phyloP scores from a whole-genome alignment of 30 jellyfish, hydroid and myxozoan genomes.

The Pseudorhiza aurosa region DNA sequence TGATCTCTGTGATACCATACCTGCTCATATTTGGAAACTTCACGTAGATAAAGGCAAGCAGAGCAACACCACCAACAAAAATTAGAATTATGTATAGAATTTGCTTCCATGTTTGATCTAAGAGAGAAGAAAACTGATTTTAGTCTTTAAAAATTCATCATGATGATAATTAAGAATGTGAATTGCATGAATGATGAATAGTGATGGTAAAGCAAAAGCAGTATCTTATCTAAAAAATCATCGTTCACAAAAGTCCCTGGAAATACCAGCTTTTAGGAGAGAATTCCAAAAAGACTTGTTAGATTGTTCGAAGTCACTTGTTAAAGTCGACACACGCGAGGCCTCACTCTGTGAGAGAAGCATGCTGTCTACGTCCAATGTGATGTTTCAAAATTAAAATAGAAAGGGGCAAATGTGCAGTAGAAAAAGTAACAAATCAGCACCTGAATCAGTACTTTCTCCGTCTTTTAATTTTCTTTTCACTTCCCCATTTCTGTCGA shows the following conservation, averaged over 20 bases:
- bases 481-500: neutral
- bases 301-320: no score
- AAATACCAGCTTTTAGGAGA: no score
- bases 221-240: no score
- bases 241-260: no score
- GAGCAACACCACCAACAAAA: constrained; percentile 2
- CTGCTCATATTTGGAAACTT: constrained; percentile 37
- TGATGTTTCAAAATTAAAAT: no score
- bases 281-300: no score
- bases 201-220: neutral
- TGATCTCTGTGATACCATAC: neutral
- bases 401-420: no score
- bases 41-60: constrained; percentile 6
- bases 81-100: neutral
- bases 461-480: neutral
- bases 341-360: no score
- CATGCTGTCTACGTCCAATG: no score
- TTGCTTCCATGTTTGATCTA: constrained; percentile 6
- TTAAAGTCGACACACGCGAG: no score
- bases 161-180: neutral
- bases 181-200: neutral
- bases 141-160: neutral
- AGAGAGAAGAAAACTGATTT: neutral
- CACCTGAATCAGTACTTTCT: neutral
- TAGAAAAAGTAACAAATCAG: no score